Evolutionary conservation across 1,140 invertebrate genomes (phyloP), one percentile per base, ranked within the genome.

Genomic region (Lycorma delicatula): DNA sequence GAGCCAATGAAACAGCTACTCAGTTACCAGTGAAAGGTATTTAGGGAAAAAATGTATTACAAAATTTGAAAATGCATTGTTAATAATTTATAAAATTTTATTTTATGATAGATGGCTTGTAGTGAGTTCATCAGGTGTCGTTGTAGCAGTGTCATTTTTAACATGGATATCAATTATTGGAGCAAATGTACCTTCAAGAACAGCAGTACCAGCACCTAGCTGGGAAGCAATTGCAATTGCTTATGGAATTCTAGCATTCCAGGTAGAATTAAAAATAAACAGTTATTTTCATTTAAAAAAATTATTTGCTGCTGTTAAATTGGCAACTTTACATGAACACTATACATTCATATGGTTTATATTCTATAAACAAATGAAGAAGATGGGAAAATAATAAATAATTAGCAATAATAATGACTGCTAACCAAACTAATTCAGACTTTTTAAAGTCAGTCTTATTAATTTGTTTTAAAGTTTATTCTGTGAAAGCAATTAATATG

Each of bases 231-330:
- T 84, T 11, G 70, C 82, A 0, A 76, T 75, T 47, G 78, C 79
- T 13, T 83, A 81, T 58, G 83, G 82, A 36, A 78, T 85, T 41
- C 69, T 86, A 28, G 77, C 81, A 11, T 86, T 85, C 65, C 83
- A 82, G 71, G 66, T 69, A 50, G 50, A 36, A 38, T 9, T 56
- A 58, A 7, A 51, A 16, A 29, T 29, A 34, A 27, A 51, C 7
- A 20, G 13, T 7, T 13, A 31, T 6, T 31, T 13, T 6, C 13
- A 31, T 6, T 31, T 31, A 31, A 31, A 31, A 7, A 31, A 31
- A 7, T 6, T 31, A 7, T 31, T 31, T 31, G 6, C 6, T 6
- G 29, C 29, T 31, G 6, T 31, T 13, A 13, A 22, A 26, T 22
- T 51, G n/a, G 27, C 23, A 51, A 51, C 13, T 6, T 31, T 7